phyloP scores from a whole-genome alignment of 1,140 invertebrate species.

The Macrobrachium nipponense region DNA sequence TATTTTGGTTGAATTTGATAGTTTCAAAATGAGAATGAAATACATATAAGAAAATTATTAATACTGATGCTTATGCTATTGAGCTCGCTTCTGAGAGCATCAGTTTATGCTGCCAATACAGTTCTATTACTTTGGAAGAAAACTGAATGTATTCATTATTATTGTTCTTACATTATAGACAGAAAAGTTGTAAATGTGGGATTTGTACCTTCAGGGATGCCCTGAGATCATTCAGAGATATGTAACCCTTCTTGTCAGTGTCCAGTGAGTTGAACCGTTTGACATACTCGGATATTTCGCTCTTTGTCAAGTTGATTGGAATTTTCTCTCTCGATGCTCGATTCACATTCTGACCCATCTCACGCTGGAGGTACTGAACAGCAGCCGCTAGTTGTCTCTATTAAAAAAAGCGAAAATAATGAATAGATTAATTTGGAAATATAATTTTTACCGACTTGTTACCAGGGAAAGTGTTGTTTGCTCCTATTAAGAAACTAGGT shows the following conservation, averaged over 20 bases:
- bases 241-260: constrained; percentile 95
- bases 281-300: constrained; percentile 94
- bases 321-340: constrained; percentile 85
- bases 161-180: too few species aligned
- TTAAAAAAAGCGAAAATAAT: constrained; percentile 56
- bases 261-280: constrained; percentile 96
- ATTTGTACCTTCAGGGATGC: constrained; percentile 88
- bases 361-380: constrained; percentile 85
- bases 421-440: background rate
- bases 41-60: too few species aligned
- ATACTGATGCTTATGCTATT: too few species aligned
- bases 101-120: too few species aligned
- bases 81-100: too few species aligned
- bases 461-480: too few species aligned
- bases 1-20: too few species aligned
- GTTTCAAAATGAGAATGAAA: too few species aligned
- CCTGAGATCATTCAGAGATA: constrained; percentile 96
- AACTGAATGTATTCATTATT: too few species aligned
- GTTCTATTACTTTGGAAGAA: too few species aligned
- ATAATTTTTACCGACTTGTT: too few species aligned
- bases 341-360: constrained; percentile 98
- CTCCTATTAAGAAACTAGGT: too few species aligned
- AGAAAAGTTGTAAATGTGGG: background rate
- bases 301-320: constrained; percentile 92
- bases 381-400: constrained; percentile 84